phyloP scores from a whole-genome alignment of 2,797 vertebrate genomes.

The Remorina albescens region DNA sequence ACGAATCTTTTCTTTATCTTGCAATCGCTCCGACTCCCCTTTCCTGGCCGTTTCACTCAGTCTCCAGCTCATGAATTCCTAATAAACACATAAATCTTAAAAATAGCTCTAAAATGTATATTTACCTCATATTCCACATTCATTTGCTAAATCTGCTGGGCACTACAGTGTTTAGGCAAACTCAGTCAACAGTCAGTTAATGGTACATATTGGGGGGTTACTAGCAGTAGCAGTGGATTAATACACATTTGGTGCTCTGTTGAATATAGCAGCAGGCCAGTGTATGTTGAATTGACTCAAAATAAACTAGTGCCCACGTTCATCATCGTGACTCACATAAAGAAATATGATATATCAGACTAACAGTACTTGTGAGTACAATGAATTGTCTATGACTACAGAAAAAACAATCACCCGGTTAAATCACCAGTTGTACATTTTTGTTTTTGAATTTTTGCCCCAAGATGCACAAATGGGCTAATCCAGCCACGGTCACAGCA shows the following conservation, averaged over 20 bases:
- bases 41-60: background rate
- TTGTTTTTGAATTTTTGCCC: too few relatives aligned
- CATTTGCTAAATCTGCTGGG: background rate
- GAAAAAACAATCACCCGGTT: too few relatives aligned
- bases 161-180: too few relatives aligned
- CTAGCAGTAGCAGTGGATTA: background rate
- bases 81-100: background rate
- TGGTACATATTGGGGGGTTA: background rate
- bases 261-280: too few relatives aligned
- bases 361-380: background rate
- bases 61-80: background rate
- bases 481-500: background rate
- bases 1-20: background rate
- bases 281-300: background rate
- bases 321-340: slow-evolving; percentile 2
- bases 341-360: slow-evolving; percentile 3
- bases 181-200: background rate
- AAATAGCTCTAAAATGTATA: background rate
- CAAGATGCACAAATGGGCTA: too few relatives aligned
- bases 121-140: background rate
- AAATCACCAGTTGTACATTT: background rate
- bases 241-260: background rate
- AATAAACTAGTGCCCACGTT: background rate
- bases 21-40: background rate
- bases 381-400: background rate